Evolutionary conservation across 1,140 invertebrate species (phyloP).

Genomic region (Dreissena rostriformis): DNA sequence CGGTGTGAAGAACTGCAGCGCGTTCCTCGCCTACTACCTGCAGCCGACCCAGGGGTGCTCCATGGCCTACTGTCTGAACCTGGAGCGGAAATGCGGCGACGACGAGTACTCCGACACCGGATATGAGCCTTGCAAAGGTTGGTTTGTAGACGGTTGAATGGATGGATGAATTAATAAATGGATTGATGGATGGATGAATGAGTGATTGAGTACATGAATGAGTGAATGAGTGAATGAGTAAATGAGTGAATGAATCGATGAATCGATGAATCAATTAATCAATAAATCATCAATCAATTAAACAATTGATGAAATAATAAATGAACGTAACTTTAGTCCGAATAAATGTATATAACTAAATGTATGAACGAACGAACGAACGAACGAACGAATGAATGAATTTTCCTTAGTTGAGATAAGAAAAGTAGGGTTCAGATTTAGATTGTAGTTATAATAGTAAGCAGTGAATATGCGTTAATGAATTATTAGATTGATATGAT

Average conservation of each 20-base stretch:
- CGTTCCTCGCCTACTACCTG: conserved; percentile 27
- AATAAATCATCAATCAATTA: too few species aligned
- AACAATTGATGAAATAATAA: too few species aligned
- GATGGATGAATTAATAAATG: too few species aligned
- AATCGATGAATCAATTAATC: not conserved
- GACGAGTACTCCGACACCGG: not conserved
- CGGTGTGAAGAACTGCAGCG: conserved; percentile 19
- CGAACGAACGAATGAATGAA: too few species aligned
- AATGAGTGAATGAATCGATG: not conserved
- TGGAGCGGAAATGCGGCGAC: not conserved
- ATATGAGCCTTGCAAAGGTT: not conserved
- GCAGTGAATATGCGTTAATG: too few species aligned
- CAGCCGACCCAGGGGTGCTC: conserved; percentile 26
- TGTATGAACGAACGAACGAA: too few species aligned
- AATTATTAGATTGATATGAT: too few species aligned
- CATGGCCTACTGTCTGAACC: conserved; percentile 20
- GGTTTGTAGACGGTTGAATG: not conserved
- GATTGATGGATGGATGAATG: not conserved
- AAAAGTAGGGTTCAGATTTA: too few species aligned
- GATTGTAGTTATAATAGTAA: too few species aligned
- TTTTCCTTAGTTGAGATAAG: too few species aligned
- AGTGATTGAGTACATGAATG: not conserved
- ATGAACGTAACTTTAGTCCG: too few species aligned
- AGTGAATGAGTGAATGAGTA: not conserved
- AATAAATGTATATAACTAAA: too few species aligned